phyloP scores from a whole-genome alignment of 2,888 invertebrate genomes.

The Callyntrura sp. region DNA sequence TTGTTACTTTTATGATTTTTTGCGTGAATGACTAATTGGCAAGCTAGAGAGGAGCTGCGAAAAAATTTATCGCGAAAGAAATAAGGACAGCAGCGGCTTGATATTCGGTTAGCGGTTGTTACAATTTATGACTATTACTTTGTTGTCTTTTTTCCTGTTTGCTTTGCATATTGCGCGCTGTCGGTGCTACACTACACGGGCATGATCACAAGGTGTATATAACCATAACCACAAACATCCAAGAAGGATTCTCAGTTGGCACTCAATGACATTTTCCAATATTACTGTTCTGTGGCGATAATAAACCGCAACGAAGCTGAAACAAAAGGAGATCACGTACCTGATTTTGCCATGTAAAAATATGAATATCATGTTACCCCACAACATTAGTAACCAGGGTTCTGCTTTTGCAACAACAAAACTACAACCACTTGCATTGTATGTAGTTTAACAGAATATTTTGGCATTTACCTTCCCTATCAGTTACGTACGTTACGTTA shows the following conservation, averaged over 20 bases:
- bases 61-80: neutral
- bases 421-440: too few relatives aligned
- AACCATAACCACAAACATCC: neutral
- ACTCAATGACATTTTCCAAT: slow-evolving; percentile 5
- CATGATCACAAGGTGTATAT: neutral
- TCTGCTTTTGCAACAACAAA: too few relatives aligned
- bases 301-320: too few relatives aligned
- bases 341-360: too few relatives aligned
- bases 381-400: too few relatives aligned
- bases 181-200: too few relatives aligned
- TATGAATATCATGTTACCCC: too few relatives aligned
- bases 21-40: slow-evolving; percentile 32
- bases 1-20: slow-evolving; percentile 27
- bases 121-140: neutral
- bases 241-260: neutral
- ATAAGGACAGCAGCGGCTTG: neutral
- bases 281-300: neutral
- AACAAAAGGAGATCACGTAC: too few relatives aligned
- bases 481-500: too few relatives aligned
- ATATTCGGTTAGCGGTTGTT: slow-evolving; percentile 16
- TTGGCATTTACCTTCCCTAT: too few relatives aligned
- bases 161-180: neutral
- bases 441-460: too few relatives aligned
- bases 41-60: neutral
- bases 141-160: slow-evolving; percentile 12